Base-by-base conservation (phyloP, 2,113 vertebrate genomes). In the Erythrocercus mccallii region DNA sequence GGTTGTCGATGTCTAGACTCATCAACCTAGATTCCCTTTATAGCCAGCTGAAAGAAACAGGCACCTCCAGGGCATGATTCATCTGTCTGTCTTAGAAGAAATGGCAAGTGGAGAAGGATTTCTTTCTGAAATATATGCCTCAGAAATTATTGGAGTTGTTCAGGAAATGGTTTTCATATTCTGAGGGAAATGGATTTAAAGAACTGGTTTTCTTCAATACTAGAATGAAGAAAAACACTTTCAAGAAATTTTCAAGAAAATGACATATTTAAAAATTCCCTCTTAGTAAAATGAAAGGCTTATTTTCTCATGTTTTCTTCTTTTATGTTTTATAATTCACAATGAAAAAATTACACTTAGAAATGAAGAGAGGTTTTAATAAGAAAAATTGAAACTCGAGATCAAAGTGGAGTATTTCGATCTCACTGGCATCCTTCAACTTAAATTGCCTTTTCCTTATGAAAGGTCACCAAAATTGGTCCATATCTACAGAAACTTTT, bases 1-100 rank as follows among this genome's bases (percentile, higher is more conserved):
- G 72, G 86, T 94, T 95, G 96, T 96, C 38, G 4, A 93, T 92
- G 96, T 95, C 96, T 95, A 96, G 96, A 97, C 95, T 97, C 83
- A 94, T 96, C 96, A 97, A 93, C 96, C 96, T 93, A 96, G 91
- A 97, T 96, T 97, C 94, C 83, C 94, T 95, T 97, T 94, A 93
- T 96, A 97, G 91, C 88, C 76, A 90, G 89, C 88, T 94, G 91
- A 90, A 96, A 94, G 91, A 90, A 97, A 84, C 44, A 91, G 95
- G 96, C 96, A 96, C 94, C 96, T 96, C 88, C 91, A 92, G 96
- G 96, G 95, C 45, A 53, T 96, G 94, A 95, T 93, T 97, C 96
- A 96, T 97, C 91, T 81, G 84, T 81, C 95, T 95, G 56, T 94
- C 92, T 95, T 93, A 54, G 79, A 83, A 90, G 86, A 86, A 85